Evolutionary conservation across 2,888 invertebrate genomes (phyloP).

Genomic region (Noctua janthina): DNA sequence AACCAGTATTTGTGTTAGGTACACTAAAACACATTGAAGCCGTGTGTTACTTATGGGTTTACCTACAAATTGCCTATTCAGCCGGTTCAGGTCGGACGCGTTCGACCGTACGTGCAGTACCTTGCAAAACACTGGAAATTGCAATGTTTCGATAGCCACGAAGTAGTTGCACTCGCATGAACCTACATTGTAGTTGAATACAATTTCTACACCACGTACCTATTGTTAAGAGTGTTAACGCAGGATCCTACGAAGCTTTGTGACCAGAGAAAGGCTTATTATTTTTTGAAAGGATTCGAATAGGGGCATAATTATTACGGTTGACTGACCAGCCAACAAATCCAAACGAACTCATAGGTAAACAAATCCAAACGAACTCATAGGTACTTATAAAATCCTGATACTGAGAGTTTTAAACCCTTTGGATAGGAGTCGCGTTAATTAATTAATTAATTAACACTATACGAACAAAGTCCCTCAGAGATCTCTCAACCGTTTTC

Average conservation of each 20-base stretch:
- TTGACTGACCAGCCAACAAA: background rate
- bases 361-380: background rate
- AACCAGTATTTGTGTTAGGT: constrained; percentile 2
- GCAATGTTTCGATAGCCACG: constrained; percentile 28
- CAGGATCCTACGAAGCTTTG: background rate
- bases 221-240: background rate
- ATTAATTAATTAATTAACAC: background rate
- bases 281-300: background rate
- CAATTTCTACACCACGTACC: background rate
- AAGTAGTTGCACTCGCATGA: constrained; percentile 2
- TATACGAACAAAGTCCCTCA: too few relatives aligned
- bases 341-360: background rate
- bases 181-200: constrained; percentile 27
- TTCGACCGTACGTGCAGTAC: constrained; percentile 43
- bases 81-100: constrained; percentile 39
- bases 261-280: background rate
- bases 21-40: constrained; percentile 38
- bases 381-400: background rate
- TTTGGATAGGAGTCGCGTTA: background rate
- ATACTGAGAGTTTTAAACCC: background rate
- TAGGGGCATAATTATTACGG: background rate
- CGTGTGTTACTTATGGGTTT: constrained; percentile 28
- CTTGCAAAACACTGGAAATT: constrained; percentile 51
- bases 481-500: background rate
- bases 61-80: constrained; percentile 58